Conservation (phyloP, 1,140 invertebrate genomes). For the Dufourea novaeangliae region DNA sequence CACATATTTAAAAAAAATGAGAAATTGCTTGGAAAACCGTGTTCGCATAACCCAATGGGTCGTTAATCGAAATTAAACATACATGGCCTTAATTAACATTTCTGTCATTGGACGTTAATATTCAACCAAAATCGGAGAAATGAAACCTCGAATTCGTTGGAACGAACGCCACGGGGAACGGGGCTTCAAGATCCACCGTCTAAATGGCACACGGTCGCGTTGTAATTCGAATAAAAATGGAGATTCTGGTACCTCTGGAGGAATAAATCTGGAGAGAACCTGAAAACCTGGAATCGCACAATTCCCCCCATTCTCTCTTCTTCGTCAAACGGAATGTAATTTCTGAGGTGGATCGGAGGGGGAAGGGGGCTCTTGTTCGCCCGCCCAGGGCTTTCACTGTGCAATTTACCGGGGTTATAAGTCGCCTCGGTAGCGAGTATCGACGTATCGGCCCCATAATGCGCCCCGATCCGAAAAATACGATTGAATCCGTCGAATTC, state of each 20-base stretch:
- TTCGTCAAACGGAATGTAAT: slow-evolving; percentile 15
- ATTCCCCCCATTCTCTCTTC: slow-evolving; percentile 21
- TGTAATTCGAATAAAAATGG: slow-evolving; percentile 20
- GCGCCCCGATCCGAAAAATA: neutral
- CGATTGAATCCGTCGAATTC: neutral
- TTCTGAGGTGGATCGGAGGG: slow-evolving; percentile 4
- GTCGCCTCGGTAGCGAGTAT: neutral
- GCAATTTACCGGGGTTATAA: slow-evolving; percentile 20
- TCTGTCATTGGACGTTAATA: too few relatives aligned
- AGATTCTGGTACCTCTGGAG: slow-evolving; percentile 15
- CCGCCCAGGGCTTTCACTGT: neutral
- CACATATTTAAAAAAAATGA: too few relatives aligned
- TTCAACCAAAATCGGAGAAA: too few relatives aligned
- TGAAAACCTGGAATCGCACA: slow-evolving; percentile 4
- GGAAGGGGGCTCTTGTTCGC: neutral
- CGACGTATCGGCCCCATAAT: slow-evolving; percentile 6
- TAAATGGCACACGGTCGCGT: neutral
- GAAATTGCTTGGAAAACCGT: too few relatives aligned
- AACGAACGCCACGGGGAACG: too few relatives aligned
- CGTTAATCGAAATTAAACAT: too few relatives aligned
- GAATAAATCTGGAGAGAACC: slow-evolving; percentile 15
- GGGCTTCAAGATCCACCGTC: too few relatives aligned
- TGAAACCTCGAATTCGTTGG: too few relatives aligned
- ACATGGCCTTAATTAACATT: too few relatives aligned
- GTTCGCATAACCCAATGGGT: too few relatives aligned